phyloP scores from a whole-genome alignment of 2,888 invertebrate species.

The Lasioglossum lativentre region DNA sequence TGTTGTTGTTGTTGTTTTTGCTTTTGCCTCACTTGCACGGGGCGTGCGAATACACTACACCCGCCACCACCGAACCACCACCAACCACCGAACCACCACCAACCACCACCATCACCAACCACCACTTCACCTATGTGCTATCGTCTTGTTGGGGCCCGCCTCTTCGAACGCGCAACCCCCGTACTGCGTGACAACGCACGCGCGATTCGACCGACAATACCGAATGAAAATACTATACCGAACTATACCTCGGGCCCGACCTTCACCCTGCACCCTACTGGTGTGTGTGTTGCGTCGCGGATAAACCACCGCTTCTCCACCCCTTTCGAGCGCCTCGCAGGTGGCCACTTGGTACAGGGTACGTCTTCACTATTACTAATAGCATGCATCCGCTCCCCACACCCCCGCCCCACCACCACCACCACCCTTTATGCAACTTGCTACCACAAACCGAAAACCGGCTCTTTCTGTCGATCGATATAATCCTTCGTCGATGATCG shows the following conservation, averaged over 20 bases:
- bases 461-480: too few species aligned
- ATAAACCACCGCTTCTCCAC: slow-evolving; percentile 78
- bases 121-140: slow-evolving; percentile 74
- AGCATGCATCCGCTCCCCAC: slow-evolving; percentile 77
- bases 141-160: slow-evolving; percentile 68
- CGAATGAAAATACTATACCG: slow-evolving; percentile 33
- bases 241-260: slow-evolving; percentile 56
- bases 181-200: slow-evolving; percentile 50
- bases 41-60: slow-evolving; percentile 75
- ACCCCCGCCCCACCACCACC: not conserved
- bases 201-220: slow-evolving; percentile 53
- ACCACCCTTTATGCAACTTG: slow-evolving; percentile 24
- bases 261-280: slow-evolving; percentile 65
- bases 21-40: slow-evolving; percentile 78
- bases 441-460: not conserved
- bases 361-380: slow-evolving; percentile 87
- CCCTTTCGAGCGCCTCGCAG: slow-evolving; percentile 86
- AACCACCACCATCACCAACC: slow-evolving; percentile 22
- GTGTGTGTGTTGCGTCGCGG: slow-evolving; percentile 63
- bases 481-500: not conserved
- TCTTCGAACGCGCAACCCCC: slow-evolving; percentile 64
- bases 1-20: slow-evolving; percentile 77
- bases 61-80: slow-evolving; percentile 64
- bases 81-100: slow-evolving; percentile 57
- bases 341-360: slow-evolving; percentile 97